Base-by-base conservation (phyloP, 92 coral and sea anemone species). In the Bergia sp. region DNA sequence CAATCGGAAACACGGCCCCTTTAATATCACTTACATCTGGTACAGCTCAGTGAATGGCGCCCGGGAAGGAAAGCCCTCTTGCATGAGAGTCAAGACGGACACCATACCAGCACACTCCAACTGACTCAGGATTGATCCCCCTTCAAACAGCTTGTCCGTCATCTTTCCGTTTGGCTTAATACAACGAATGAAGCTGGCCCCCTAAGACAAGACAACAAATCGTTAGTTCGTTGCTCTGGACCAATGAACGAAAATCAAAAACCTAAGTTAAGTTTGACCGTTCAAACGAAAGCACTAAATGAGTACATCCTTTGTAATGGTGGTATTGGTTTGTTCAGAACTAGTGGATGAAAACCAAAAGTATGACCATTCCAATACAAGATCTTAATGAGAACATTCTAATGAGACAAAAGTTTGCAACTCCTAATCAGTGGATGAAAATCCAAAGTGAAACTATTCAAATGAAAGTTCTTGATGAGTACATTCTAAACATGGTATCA, bases 51-150 rank as follows among this genome's bases (percentile, higher is more conserved):
- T 94, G 86, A 97, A 97, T 5, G 95, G 96, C 1, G 99, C 91
- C 42, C 99, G 84, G 8, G 99, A 97, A 7, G 99, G 99, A 91
- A 96, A 97, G 76, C 99, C 99, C 76, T 97, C 99, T 74, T 97
- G 98, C 99, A 97, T 97, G 38, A 97, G 93, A 0, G 93, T 93
- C 53, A 97, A 79, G 7, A 97, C 99, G 4, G 99, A 95, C 29
- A 97, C 99, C 99, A 97, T 97, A 0, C 99, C 99, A 49, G 96
- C 99, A 76, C 99, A 97, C 88, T 97, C 99, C 77, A 97, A 78
- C 77, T 97, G 99, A 80, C 99, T 96, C 49, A 97, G 92, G 37
- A 97, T 97, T 0, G 98, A 95, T 29, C 98, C 99, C 21, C 99
- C 99, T 91, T 97, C 99, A 87, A 97, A 97, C 85, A 91, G 82